Conservation (phyloP, 1,140 invertebrate species). For the Dreissena polymorpha region DNA sequence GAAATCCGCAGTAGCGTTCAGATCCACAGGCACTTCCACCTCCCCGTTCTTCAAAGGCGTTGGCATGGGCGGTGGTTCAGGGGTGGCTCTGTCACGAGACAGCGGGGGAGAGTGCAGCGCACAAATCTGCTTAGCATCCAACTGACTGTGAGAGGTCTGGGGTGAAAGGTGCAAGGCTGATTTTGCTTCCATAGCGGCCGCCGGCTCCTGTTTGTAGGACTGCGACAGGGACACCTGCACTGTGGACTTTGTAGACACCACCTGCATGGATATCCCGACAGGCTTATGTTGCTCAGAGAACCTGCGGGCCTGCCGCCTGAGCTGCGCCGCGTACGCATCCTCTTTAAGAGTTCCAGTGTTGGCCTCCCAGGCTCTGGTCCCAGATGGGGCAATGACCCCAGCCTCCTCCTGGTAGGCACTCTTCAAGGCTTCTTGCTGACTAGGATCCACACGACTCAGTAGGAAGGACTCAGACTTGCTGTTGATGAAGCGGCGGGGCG, state of each 20-base stretch:
- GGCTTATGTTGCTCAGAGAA: constrained; percentile 64
- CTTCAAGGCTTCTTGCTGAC: constrained; percentile 17
- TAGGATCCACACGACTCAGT: constrained; percentile 1
- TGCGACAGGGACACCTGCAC: constrained; percentile 57
- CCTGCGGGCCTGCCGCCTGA: constrained; percentile 66
- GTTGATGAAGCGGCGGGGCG: constrained; percentile 58
- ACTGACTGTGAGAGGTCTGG: constrained; percentile 26
- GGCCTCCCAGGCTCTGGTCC: constrained; percentile 42
- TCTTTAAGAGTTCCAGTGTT: constrained; percentile 64
- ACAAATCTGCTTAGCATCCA: not conserved
- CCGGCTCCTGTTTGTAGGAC: constrained; percentile 68
- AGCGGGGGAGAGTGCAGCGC: constrained; percentile 34
- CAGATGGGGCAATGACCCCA: constrained; percentile 34
- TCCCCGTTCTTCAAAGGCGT: constrained; percentile 59
- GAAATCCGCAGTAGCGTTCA: constrained; percentile 57
- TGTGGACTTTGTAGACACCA: constrained; percentile 60
- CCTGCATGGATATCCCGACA: constrained; percentile 44
- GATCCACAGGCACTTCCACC: constrained; percentile 46
- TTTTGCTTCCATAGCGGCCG: constrained; percentile 32
- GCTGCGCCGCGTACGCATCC: constrained; percentile 68
- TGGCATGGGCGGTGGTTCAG: constrained; percentile 60
- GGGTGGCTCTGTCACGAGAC: constrained; percentile 16
- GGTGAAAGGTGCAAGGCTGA: constrained; percentile 24
- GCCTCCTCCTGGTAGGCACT: constrained; percentile 50
- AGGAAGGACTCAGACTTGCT: constrained; percentile 56